A percentile compares a stretch with the other conserved stretches of the same genome.
Conservation (phyloP, 2,797 vertebrate species). For the Oreortyx pictus region DNA sequence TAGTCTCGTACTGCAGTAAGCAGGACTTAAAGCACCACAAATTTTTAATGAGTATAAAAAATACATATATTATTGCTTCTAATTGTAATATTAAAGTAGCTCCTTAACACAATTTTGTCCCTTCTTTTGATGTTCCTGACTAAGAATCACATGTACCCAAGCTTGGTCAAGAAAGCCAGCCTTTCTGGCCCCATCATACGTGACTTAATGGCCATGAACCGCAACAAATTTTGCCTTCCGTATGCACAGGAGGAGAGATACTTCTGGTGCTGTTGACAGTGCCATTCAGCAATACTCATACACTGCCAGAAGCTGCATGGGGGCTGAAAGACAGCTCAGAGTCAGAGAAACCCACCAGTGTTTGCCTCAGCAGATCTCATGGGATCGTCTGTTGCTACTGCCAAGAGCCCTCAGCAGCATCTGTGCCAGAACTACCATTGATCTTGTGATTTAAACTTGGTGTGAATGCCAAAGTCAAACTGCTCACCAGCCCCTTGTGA, state of each 20-base stretch:
- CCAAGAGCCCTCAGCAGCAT: not conserved
- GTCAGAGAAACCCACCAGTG: accelerated
- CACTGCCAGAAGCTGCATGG: not conserved
- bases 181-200: not conserved
- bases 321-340: not conserved
- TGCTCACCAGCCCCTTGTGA: not conserved
- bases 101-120: not conserved
- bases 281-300: not conserved
- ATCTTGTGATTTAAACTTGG: not conserved
- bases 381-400: not conserved
- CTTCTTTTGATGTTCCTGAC: not conserved
- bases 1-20: not conserved
- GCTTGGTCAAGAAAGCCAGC: not conserved
- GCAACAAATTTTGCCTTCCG: not conserved
- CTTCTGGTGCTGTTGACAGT: not conserved
- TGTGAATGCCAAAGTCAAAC: not conserved
- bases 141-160: not conserved
- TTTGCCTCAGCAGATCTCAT: slow-evolving; percentile 1
- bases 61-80: not conserved
- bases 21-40: not conserved
- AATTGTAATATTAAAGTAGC: not conserved
- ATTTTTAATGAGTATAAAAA: not conserved
- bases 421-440: not conserved
- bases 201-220: not conserved
- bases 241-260: accelerated